Evolutionary conservation across 2,113 vertebrate species (phyloP).

Genomic region (Platycercus adscitus): DNA sequence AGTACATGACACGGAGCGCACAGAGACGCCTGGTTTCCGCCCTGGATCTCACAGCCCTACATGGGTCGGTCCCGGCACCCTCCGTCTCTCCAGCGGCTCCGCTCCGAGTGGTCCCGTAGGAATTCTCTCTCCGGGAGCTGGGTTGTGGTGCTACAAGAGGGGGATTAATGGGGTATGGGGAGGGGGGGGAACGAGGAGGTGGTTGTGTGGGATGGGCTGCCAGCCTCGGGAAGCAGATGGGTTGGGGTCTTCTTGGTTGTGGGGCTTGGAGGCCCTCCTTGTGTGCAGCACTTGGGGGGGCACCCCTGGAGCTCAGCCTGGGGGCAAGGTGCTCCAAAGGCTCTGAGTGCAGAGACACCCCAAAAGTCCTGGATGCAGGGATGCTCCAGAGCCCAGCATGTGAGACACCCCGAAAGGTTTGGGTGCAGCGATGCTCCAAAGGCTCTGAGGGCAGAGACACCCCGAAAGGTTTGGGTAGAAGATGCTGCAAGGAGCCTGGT

Average conservation of each 20-base stretch:
- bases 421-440: neutral
- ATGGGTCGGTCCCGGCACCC: conserved; percentile 56
- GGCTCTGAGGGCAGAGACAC: neutral
- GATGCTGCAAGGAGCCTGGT: neutral
- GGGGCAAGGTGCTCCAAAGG: neutral
- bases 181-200: neutral
- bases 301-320: neutral
- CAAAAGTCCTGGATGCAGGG: rapidly evolving
- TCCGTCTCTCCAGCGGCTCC: neutral
- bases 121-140: conserved; percentile 5
- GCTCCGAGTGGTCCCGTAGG: conserved; percentile 12
- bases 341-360: neutral
- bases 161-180: neutral
- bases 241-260: neutral
- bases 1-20: conserved; percentile 61
- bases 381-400: neutral
- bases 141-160: neutral
- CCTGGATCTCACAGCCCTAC: conserved; percentile 67
- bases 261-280: neutral
- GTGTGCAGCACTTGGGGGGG: rapidly evolving
- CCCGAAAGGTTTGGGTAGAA: neutral
- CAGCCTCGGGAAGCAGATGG: neutral
- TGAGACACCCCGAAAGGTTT: neutral
- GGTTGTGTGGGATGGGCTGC: rapidly evolving
- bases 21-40: conserved; percentile 62